Base-by-base conservation (phyloP, 35 echinoderm and acorn worm species). In the Chiridota heheva region DNA sequence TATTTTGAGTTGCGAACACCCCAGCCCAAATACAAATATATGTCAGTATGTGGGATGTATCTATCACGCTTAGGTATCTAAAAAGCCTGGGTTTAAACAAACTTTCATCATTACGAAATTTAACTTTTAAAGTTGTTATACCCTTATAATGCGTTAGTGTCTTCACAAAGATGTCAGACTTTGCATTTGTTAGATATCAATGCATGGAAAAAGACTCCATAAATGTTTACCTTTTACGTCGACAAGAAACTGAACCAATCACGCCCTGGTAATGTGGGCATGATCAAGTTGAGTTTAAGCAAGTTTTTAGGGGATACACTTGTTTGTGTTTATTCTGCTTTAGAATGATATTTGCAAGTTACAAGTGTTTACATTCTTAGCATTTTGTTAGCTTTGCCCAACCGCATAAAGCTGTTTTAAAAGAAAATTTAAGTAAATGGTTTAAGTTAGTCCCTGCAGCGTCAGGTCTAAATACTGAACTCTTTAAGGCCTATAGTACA, bases 111-210 rank as follows among this genome's bases (percentile, higher is more conserved):
- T 22, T 78, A 28, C 58, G 60, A 43, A 4, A n/a, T 61, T 43
- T 78, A 37, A 80, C 76, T 18, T 43, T 49, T 38, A 80, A 80
- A 46, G 53, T 80, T 13, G 76, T 80, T 37, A 80, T 80, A n/a
- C n/a, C n/a, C n/a, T 60, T 63, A 38, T 62, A 41, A n/a, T n/a
- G 76, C 76, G 41, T 34, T 61, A 61, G 63, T 80, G n/a, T 62
- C 34, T 8, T 51, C 76, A 62, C 76, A 80, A 80, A 60, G 76
- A 58, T 51, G 36, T 18, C 76, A 80, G 53, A 62, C 76, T 38
- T 38, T 80, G 17, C 35, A 10, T 63, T 15, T 26, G 32, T 42
- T 80, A 35, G 76, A 80, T 37, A 29, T 80, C 38, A 46, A 80
- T 80, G 41, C 33, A 62, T 62, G 53, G 73, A 26, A 77, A 34